phyloP scores from a whole-genome alignment of 1,140 invertebrate genomes.

The Brevipalpus yothersi region DNA sequence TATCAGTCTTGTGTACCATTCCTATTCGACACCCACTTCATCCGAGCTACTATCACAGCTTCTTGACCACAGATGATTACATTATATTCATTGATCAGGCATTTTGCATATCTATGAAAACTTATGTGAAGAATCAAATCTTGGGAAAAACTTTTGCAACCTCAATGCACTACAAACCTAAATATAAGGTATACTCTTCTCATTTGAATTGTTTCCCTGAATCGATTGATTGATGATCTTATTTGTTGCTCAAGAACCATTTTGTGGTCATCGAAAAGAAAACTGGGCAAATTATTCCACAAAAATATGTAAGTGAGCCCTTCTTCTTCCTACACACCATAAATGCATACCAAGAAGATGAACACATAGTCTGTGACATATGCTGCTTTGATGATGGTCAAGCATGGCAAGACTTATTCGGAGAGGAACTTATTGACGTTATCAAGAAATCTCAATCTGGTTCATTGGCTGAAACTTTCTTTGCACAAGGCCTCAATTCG shows the following conservation, averaged over 20 bases:
- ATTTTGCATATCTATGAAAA: slow-evolving; percentile 35
- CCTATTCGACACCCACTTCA: slow-evolving; percentile 44
- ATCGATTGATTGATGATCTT: too few species aligned
- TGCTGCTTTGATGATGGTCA: slow-evolving; percentile 53
- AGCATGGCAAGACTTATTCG: background rate
- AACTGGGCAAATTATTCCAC: slow-evolving; percentile 28
- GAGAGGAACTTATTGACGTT: background rate
- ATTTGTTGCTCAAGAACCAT: slow-evolving; percentile 25
- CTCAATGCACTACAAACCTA: slow-evolving; percentile 7
- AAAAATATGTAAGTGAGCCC: slow-evolving; percentile 29
- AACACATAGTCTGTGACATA: slow-evolving; percentile 45
- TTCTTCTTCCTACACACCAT: slow-evolving; percentile 73
- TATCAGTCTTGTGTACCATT: slow-evolving; percentile 33
- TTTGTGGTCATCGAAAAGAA: slow-evolving; percentile 40
- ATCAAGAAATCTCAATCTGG: too few species aligned
- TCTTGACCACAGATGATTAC: slow-evolving; percentile 56
- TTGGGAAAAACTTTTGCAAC: slow-evolving; percentile 6
- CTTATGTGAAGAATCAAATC: slow-evolving; percentile 24
- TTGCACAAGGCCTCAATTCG: background rate
- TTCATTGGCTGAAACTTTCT: background rate
- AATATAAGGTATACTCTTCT: slow-evolving; percentile 1
- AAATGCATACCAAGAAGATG: slow-evolving; percentile 50
- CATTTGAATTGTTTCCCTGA: too few species aligned
- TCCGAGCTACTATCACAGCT: slow-evolving; percentile 67
- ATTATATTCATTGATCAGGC: slow-evolving; percentile 63